Conservation (phyloP, 2,797 vertebrate species). For the Prionace glauca region DNA sequence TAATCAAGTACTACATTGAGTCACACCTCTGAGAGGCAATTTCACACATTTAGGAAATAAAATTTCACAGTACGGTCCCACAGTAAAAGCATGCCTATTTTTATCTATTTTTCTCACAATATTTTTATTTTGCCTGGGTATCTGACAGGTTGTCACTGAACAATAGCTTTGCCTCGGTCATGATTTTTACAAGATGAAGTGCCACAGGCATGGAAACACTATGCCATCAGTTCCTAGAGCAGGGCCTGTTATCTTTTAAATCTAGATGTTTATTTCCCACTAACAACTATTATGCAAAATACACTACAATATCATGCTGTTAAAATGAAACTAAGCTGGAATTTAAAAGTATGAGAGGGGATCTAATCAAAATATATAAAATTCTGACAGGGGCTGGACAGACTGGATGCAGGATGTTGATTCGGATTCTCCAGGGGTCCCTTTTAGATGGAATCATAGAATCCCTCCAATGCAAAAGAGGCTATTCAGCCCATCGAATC, state of each 20-base stretch:
- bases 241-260: conserved; percentile 3
- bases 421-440: too few relatives aligned
- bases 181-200: conserved; percentile 79
- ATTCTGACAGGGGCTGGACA: too few relatives aligned
- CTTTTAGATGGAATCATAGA: too few relatives aligned
- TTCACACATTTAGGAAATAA: conserved; percentile 63
- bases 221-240: not conserved
- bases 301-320: not conserved
- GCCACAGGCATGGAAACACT: conserved; percentile 44
- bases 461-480: too few relatives aligned
- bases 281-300: not conserved
- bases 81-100: conserved; percentile 72
- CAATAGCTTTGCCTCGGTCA: conserved; percentile 64
- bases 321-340: not conserved
- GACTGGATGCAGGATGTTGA: too few relatives aligned
- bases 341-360: too few relatives aligned
- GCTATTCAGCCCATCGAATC: too few relatives aligned
- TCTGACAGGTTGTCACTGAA: conserved; percentile 76
- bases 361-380: too few relatives aligned
- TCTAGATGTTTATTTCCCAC: not conserved
- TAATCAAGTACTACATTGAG: conserved; percentile 45
- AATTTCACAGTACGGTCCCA: conserved; percentile 61
- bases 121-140: conserved; percentile 71
- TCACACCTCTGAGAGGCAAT: conserved; percentile 65
- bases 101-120: conserved; percentile 71